These are phyloP conservation scores for Pachliopta kotzebuea DNA, from an alignment of 2,888 invertebrate genomes.

Conservation along the genomic window DNA sequence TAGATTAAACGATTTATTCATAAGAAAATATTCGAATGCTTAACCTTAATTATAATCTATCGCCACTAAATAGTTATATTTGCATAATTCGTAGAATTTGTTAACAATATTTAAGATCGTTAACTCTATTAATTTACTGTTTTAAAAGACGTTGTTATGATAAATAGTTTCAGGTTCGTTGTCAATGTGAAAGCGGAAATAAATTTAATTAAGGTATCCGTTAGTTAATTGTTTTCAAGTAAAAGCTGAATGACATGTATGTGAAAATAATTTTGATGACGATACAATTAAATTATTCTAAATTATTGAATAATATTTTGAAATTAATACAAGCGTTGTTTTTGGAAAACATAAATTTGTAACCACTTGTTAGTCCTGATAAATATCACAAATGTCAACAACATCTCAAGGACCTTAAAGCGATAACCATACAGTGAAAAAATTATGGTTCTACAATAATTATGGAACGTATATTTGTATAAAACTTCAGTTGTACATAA, in stretches of 20 bases:
- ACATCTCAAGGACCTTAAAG: too few species aligned
- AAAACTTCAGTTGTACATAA: too few species aligned
- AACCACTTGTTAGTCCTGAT: too few species aligned
- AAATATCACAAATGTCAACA: too few species aligned
- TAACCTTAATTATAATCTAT: conserved; percentile 11
- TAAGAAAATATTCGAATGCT: not conserved
- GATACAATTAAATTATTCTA: too few species aligned
- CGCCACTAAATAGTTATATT: not conserved
- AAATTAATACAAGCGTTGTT: too few species aligned
- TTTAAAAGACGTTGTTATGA: not conserved
- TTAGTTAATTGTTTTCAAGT: not conserved
- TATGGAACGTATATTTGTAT: too few species aligned
- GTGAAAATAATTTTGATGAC: not conserved
- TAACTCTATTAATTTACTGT: not conserved
- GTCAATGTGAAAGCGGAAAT: not conserved
- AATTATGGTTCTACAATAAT: too few species aligned
- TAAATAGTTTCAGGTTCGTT: not conserved
- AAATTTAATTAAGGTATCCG: not conserved
- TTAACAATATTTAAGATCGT: not conserved
- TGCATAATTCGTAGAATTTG: not conserved
- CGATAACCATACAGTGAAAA: too few species aligned
- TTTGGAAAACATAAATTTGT: too few species aligned
- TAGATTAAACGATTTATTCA: not conserved
- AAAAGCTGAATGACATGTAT: not conserved
- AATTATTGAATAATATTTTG: too few species aligned